Evolutionary conservation across 2,113 vertebrate genomes (phyloP).

Genomic region (Laterallus jamaicensis): DNA sequence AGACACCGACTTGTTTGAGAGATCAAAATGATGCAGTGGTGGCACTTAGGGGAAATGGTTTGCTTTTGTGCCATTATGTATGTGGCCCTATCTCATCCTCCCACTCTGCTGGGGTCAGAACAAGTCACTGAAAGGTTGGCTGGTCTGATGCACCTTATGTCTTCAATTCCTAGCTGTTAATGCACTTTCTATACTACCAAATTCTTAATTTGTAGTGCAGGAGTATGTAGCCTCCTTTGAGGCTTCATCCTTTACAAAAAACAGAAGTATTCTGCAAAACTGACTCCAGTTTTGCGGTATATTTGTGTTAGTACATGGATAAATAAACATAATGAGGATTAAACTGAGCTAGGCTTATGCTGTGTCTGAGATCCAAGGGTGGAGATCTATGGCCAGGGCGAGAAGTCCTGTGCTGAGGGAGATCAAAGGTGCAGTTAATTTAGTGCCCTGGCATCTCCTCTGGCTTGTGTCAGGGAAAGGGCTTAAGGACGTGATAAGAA

Average conservation of each 20-base stretch:
- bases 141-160: not conserved
- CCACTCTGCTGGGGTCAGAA: not conserved
- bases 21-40: fast-evolving
- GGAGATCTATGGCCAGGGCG: not conserved
- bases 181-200: not conserved
- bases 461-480: not conserved
- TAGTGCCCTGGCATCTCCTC: not conserved
- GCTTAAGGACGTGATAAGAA: not conserved
- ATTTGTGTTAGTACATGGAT: not conserved
- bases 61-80: not conserved
- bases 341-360: not conserved
- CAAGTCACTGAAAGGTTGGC: not conserved
- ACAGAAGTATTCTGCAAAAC: not conserved
- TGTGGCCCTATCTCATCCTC: not conserved
- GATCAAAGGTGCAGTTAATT: not conserved
- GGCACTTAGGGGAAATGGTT: not conserved
- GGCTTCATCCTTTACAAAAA: not conserved
- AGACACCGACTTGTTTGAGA: not conserved
- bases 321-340: not conserved
- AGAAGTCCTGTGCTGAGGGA: not conserved
- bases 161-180: not conserved
- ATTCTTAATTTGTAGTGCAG: not conserved
- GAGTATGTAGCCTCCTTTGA: not conserved
- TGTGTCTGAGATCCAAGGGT: not conserved
- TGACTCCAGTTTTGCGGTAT: not conserved